These are phyloP conservation scores for Pogonocichla stellata DNA, from an alignment of 2,113 vertebrate genomes.

Conservation along the genomic window DNA sequence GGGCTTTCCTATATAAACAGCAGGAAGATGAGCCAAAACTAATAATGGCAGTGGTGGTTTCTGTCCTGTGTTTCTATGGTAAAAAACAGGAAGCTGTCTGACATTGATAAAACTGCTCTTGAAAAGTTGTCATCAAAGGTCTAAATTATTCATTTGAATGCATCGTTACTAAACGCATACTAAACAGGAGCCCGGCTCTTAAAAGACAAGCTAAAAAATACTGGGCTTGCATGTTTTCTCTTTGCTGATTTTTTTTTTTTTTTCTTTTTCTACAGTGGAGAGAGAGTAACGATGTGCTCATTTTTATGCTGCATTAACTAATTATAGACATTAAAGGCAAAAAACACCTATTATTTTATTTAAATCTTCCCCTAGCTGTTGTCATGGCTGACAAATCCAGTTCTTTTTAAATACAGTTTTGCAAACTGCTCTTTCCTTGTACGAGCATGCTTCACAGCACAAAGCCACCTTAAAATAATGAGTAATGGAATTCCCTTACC, in stretches of 20 bases:
- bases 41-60: constrained; percentile 1
- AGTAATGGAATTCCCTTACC: constrained; percentile 9
- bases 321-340: constrained; percentile 15
- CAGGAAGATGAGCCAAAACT: constrained; percentile 6
- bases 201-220: constrained; percentile 15
- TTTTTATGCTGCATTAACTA: background rate
- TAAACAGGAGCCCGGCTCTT: background rate
- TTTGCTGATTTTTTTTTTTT: background rate
- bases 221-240: background rate
- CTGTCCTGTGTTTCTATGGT: background rate
- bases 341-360: constrained; percentile 32
- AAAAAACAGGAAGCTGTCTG: constrained; percentile 8
- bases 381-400: background rate
- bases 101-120: constrained; percentile 43
- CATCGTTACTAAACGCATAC: background rate
- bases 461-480: background rate
- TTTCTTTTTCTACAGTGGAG: background rate
- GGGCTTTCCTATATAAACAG: background rate
- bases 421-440: background rate
- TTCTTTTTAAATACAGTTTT: background rate
- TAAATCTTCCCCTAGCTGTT: background rate
- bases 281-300: background rate
- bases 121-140: background rate
- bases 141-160: constrained; percentile 30
- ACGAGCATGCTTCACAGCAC: background rate